Evolutionary conservation across 2,888 invertebrate genomes (phyloP), one percentile per base, ranked within the genome.

Genomic region (Salticus scenicus): DNA sequence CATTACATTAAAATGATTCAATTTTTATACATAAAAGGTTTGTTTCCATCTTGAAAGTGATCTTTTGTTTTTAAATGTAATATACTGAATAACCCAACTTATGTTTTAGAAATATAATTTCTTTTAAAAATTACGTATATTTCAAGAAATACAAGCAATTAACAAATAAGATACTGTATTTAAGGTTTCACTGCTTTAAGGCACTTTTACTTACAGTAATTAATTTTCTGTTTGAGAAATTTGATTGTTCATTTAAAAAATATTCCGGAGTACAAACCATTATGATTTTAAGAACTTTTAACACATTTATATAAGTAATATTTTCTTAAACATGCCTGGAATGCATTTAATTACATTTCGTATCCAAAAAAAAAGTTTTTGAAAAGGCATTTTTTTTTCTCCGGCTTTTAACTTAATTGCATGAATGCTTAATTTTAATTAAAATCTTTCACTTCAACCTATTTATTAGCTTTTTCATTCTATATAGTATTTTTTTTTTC

Each of bases 361-460:
- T 57, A 57, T 24, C 57, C 37, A 37, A 57, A 57, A 47, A 57
- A 47, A 20, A 24, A 57, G 4, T 57, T 57, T 57, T 57, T 57
- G 57, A 57, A 57, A 24, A 20, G 2, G 4, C 24, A 7, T 20
- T 57, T 57, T 57, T 57, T 24, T 57, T 57, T 57, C 57, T 57
- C 5, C 57, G 24, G 24, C 24, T 24, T 57, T 57, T 57, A 24
- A 57, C 57, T 57, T 24, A 57, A 57, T 27, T 41, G 31, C 63
- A 17, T 57, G 41, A 69, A 42, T 67, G 57, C 71, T 64, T 57
- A 70, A 81, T 75, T 82, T 82, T 82, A 82, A 82, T 82, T 82
- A 82, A 71, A 82, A 82, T 75, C 37, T 33, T 57, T 75, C 75
- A 37, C 70, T 64, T 75, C n/a, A n/a, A n/a, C n/a, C n/a, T n/a